These are phyloP conservation scores for Cyclura pinguis DNA, from an alignment of 2,797 vertebrate species.

Conservation along the genomic window DNA sequence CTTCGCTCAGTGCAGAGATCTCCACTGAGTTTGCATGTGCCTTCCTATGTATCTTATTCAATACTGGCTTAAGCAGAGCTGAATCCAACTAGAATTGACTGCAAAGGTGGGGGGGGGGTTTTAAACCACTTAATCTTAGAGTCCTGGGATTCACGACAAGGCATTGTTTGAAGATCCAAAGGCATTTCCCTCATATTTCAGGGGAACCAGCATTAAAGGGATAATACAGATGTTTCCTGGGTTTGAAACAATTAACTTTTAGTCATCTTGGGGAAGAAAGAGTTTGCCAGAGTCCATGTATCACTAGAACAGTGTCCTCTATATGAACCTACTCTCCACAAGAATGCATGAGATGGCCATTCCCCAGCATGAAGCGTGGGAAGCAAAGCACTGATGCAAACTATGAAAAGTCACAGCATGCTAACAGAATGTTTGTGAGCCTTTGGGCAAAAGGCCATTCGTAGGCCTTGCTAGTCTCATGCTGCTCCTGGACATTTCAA, in stretches of 20 bases:
- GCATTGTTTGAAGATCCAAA: slow-evolving; percentile 30
- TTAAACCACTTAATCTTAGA: slow-evolving; percentile 46
- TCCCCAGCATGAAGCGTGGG: slow-evolving; percentile 7
- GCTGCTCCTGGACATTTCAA: neutral
- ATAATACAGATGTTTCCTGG: slow-evolving; percentile 40
- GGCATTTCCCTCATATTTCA: slow-evolving; percentile 28
- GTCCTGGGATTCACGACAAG: slow-evolving; percentile 7
- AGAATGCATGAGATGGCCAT: slow-evolving; percentile 9
- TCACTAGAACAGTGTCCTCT: slow-evolving; percentile 19
- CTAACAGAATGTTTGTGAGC: neutral
- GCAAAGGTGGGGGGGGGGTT: slow-evolving; percentile 16
- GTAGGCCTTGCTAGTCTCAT: neutral
- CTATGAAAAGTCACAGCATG: neutral
- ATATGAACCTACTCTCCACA: slow-evolving; percentile 14
- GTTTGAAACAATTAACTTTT: slow-evolving; percentile 25
- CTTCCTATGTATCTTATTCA: neutral
- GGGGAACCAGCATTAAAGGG: slow-evolving; percentile 19
- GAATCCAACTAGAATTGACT: neutral
- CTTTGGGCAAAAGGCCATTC: neutral
- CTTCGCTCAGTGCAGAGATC: slow-evolving; percentile 30
- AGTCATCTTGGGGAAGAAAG: slow-evolving; percentile 15
- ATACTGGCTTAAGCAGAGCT: neutral
- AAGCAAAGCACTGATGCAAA: slow-evolving; percentile 4
- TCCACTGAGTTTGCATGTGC: slow-evolving; percentile 14
- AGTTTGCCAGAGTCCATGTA: slow-evolving; percentile 32